Base-by-base conservation (phyloP, 2,113 vertebrate species). In the Sinocyclocheilus grahami region DNA sequence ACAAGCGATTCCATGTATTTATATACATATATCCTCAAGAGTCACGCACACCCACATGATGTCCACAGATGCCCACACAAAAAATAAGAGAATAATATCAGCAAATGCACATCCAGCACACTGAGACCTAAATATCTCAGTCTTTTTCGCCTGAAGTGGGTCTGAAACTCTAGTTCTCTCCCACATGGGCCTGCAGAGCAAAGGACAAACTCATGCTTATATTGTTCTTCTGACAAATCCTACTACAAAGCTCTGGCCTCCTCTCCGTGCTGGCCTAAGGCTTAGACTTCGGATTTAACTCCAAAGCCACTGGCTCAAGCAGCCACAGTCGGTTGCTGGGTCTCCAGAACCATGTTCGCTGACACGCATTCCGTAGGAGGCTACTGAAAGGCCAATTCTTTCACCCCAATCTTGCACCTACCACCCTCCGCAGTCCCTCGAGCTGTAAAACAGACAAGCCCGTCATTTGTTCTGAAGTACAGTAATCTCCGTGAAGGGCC, bases 141-240 rank as follows among this genome's bases (percentile, higher is more conserved):
- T 72, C 48, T 62, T 67, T 84, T 83, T 87, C 20, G 22, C 13
- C 33, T 46, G 74, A 77, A 71, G 62, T 76, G 60, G 60, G 60
- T 51, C 86, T 24, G 71, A 33, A 62, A 48, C 69, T 33, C 33
- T 79, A 55, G 18, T 48, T 63, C 12, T 53, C 30, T 82, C 62
- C 62, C 62, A 78, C 62, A 46, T 14, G 7, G 63, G 65, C 22
- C 33, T 42, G 22, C 63, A 20, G 46, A 83, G 74, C 74, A n/a
- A 76, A 86, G 74, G 37, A 83, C 74, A 65, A 60, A 83, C 75
- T 62, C 13, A 62, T 83, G 63, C 79, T 74, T 46, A 55, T 75
- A 78, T 83, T 83, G 84, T 88, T 53, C 86, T 82, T 84, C 33
- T 69, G 82, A 84, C 77, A 58, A 83, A 85, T 86, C 67, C 58